These are phyloP conservation scores for Gobio occitaniae DNA, from an alignment of 2,797 vertebrate genomes.

Conservation along the genomic window DNA sequence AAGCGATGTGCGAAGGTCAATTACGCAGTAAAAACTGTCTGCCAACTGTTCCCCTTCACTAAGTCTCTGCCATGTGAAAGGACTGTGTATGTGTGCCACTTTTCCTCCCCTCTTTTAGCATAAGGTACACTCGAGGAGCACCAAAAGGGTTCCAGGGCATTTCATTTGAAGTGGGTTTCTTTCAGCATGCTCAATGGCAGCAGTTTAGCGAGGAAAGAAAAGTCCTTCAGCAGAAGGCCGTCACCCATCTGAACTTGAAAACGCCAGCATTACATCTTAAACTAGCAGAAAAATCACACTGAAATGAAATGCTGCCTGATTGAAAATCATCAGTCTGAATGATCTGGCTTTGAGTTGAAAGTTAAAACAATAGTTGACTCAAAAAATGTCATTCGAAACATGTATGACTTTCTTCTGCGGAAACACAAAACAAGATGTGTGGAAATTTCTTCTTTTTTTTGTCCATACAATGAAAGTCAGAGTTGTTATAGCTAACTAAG, in stretches of 20 bases:
- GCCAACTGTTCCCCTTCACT: conserved; percentile 67
- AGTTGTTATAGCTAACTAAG: background rate
- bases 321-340: background rate
- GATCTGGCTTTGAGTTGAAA: background rate
- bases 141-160: conserved; percentile 68
- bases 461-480: background rate
- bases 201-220: conserved; percentile 19
- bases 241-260: background rate
- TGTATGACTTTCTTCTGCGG: background rate
- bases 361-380: background rate
- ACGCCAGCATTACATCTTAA: background rate
- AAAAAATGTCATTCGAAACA: background rate
- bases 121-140: conserved; percentile 63
- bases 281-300: background rate
- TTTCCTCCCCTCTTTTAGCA: conserved; percentile 52
- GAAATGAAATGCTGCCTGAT: background rate
- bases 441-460: background rate
- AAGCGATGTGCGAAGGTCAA: conserved; percentile 62
- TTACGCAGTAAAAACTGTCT: conserved; percentile 70
- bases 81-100: conserved; percentile 47
- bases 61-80: conserved; percentile 61
- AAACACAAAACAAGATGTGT: background rate
- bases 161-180: conserved; percentile 82
- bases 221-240: background rate
- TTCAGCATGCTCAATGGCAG: conserved; percentile 66